Base-by-base conservation (phyloP, 2,888 invertebrate species). In the Phyllotreta cruciferae region DNA sequence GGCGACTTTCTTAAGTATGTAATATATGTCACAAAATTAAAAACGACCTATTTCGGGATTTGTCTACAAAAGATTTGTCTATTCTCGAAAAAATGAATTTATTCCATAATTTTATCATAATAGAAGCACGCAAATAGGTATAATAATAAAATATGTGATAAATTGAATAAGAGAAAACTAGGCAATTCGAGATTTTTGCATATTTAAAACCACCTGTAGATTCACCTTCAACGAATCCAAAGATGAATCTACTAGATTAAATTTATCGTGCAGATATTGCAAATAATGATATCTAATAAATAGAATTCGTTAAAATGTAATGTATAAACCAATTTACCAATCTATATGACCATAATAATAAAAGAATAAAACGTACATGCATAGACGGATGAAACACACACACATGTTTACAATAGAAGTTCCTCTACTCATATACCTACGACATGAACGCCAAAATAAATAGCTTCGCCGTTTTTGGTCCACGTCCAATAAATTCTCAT, bases 401-500 rank as follows among this genome's bases (percentile, higher is more conserved):
- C 52, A 52, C 13, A 52, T 7, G 14, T 14, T 10, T 52, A 52
- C 52, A 52, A 24, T 10, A 52, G 52, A 52, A 49, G 36, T 36
- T 52, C 37, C 52, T 52, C 52, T 52, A 52, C 38, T 52, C 24
- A 24, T 13, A 37, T 52, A n/a, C n/a, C n/a, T n/a, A 52, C n/a
- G n/a, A 35, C 7, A 37, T 6, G 8, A 52, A 4, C 13, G 7
- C 5, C 13, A 37, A 52, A 50, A 9, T 37, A 52, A n/a, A 52
- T 11, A 37, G 13, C 45, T 56, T 36, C 52, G 55, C 39, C 14
- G 60, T 60, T 45, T 49, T 58, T 66, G 64, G 64, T 64, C 64
- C 67, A 64, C 67, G 60, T 66, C 63, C 60, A 66, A 66, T 64
- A 57, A 47, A 62, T 56, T 62, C 37, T 62, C 50, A 56, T 62